These are phyloP conservation scores for Leptinotarsa peninsularis DNA, from an alignment of 2,888 invertebrate species.

Conservation along the genomic window DNA sequence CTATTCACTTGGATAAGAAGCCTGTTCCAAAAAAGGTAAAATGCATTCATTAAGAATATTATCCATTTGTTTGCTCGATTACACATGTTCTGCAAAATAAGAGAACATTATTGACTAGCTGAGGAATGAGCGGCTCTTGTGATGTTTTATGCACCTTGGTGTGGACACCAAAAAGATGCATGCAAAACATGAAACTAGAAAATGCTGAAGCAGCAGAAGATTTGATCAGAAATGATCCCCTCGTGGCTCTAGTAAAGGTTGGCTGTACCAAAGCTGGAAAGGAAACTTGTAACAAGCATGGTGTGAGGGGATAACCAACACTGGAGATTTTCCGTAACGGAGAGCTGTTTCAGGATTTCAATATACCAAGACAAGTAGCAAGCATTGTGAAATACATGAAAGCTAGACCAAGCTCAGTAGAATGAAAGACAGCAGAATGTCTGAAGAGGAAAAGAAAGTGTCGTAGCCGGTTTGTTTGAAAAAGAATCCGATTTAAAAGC, in stretches of 20 bases:
- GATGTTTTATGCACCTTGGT: conserved; percentile 97
- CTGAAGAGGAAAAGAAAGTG: conserved; percentile 83
- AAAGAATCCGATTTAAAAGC: conserved; percentile 81
- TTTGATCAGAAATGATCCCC: conserved; percentile 87
- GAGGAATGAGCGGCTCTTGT: conserved; percentile 88
- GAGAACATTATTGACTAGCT: conserved; percentile 81
- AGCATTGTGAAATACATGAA: conserved; percentile 87
- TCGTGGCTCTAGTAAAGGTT: conserved; percentile 91
- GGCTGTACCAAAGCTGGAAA: conserved; percentile 96
- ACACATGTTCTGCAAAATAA: conserved; percentile 70
- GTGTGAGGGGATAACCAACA: conserved; percentile 97
- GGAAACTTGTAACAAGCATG: conserved; percentile 87
- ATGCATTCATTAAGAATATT: conserved; percentile 55
- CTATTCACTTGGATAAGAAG: conserved; percentile 47
- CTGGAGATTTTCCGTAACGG: conserved; percentile 95
- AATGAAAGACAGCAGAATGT: conserved; percentile 77
- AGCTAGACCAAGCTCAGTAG: conserved; percentile 93
- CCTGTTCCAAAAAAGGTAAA: conserved; percentile 43
- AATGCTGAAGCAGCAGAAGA: conserved; percentile 93
- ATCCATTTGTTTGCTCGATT: conserved; percentile 49
- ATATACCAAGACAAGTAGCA: conserved; percentile 90
- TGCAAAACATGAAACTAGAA: conserved; percentile 96
- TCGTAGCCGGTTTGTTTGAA: conserved; percentile 87
- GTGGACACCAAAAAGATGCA: conserved; percentile 77
- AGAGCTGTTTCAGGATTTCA: conserved; percentile 90